Conservation (phyloP, 2,113 vertebrate genomes). For the Emydura subglobosa region DNA sequence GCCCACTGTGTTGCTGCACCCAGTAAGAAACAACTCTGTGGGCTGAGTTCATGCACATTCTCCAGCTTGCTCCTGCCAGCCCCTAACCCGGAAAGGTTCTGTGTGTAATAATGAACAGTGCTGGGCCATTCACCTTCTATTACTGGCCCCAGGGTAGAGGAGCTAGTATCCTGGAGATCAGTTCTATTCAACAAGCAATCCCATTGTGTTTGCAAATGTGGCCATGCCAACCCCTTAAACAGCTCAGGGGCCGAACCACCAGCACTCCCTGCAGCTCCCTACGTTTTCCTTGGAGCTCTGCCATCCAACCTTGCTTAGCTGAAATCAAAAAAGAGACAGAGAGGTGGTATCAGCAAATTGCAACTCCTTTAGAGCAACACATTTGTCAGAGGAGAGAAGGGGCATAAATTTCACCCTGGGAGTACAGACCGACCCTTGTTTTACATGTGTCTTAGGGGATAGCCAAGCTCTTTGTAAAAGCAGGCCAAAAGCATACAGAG, state of each 20-base stretch:
- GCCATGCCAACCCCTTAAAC: not conserved
- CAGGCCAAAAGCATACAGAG: not conserved
- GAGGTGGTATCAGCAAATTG: not conserved
- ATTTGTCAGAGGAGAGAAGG: not conserved
- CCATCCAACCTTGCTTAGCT: not conserved
- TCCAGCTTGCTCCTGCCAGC: not conserved
- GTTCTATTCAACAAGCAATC: not conserved
- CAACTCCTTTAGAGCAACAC: not conserved
- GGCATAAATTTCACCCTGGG: not conserved
- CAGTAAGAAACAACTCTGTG: not conserved
- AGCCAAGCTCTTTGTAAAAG: too few relatives aligned
- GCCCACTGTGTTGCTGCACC: not conserved
- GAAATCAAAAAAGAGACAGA: not conserved
- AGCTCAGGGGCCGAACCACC: not conserved
- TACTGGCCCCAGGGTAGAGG: not conserved
- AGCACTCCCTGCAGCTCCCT: not conserved
- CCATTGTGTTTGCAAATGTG: not conserved
- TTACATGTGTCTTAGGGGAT: not conserved
- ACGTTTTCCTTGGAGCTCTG: not conserved
- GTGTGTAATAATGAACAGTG: not conserved
- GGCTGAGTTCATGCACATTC: not conserved
- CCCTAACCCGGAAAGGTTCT: not conserved
- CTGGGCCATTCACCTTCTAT: not conserved
- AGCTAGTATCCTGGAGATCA: not conserved
- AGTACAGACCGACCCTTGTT: not conserved